Evolutionary conservation across 2,888 invertebrate genomes (phyloP).

Genomic region (Melanophora roralis): DNA sequence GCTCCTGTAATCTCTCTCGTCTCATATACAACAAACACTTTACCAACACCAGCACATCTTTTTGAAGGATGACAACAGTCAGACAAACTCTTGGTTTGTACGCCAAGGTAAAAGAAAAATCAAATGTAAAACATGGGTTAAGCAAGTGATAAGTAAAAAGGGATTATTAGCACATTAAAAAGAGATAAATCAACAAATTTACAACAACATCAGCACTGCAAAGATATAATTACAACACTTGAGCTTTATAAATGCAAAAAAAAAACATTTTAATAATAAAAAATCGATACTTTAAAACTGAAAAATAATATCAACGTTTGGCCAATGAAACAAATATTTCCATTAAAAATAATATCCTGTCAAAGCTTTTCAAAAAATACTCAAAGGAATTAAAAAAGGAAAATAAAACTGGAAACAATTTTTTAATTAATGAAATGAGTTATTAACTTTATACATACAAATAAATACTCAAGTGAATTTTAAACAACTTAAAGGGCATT

Average conservation of each 20-base stretch:
- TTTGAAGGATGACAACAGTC: background rate
- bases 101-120: constrained; percentile 14
- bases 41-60: constrained; percentile 18
- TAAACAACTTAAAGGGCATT: background rate
- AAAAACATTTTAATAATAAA: background rate
- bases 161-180: constrained; percentile 63
- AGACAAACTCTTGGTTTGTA: background rate
- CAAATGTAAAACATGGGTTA: constrained; percentile 51
- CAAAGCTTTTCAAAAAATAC: background rate
- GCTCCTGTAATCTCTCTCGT: background rate
- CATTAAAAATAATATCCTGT: constrained; percentile 22
- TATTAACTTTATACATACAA: background rate
- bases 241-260: background rate
- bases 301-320: constrained; percentile 16
- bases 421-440: constrained; percentile 39
- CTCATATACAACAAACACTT: background rate
- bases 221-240: constrained; percentile 43
- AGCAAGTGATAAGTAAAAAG: constrained; percentile 52
- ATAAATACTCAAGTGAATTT: constrained; percentile 12
- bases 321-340: background rate
- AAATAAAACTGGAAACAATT: background rate
- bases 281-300: constrained; percentile 33
- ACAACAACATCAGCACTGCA: constrained; percentile 11
- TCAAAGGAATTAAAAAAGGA: background rate
- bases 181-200: constrained; percentile 57